Evolutionary conservation across 2,888 invertebrate species (phyloP).

Genomic region (Ecliptopera silaceata): DNA sequence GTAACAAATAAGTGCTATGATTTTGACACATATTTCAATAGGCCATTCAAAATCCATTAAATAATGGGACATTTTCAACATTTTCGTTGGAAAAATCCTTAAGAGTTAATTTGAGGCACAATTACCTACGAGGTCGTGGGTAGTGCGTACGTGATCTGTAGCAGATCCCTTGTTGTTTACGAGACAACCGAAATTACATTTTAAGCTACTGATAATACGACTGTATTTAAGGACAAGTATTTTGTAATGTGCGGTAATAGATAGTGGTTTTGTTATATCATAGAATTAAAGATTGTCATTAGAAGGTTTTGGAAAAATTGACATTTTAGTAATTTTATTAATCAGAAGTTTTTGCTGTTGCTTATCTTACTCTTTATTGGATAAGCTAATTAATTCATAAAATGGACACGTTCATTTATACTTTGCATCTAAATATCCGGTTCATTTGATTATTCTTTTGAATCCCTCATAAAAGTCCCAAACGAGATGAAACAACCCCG

Average conservation of each 20-base stretch:
- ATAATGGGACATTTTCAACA: conserved; percentile 16
- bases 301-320: neutral
- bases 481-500: conserved; percentile 42
- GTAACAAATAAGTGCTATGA: no score
- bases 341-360: no score
- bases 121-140: conserved; percentile 43
- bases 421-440: no score
- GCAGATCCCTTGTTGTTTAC: conserved; percentile 40
- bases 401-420: no score
- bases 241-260: neutral
- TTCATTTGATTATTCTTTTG: no score
- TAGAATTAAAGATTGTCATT: no score
- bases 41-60: neutral
- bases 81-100: conserved; percentile 19
- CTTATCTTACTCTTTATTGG: no score
- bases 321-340: neutral
- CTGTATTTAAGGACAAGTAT: conserved; percentile 17
- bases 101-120: conserved; percentile 32
- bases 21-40: no score
- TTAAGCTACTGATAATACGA: conserved; percentile 9
- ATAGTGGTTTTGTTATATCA: conserved; percentile 17
- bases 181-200: conserved; percentile 22
- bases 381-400: no score
- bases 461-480: conserved; percentile 3
- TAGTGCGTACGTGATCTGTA: conserved; percentile 58